Base-by-base conservation (phyloP, 1,140 invertebrate species). In the Muscidifurax raptorellus region DNA sequence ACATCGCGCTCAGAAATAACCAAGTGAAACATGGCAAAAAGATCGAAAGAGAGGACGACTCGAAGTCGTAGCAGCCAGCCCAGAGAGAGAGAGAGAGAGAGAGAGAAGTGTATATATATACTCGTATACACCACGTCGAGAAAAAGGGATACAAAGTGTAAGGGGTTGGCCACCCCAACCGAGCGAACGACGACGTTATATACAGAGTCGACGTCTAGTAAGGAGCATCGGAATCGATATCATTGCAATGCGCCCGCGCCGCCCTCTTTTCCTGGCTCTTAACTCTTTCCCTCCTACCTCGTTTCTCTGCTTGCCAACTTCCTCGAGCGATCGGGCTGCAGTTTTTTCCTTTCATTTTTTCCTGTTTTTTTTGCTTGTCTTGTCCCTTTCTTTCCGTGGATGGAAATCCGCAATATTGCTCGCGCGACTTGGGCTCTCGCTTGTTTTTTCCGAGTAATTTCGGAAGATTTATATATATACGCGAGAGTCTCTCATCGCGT, bases 141-240 rank as follows among this genome's bases (percentile, higher is more conserved):
- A 47, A 89, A 90, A 92, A 92, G 90, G 91, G 87, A 92, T 92
- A 93, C 92, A 91, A 93, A 92, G 89, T 91, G 89, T 90, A 93
- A 92, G 91, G 90, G 91, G 89, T 92, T 91, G 91, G 89, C 92
- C 89, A 90, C 92, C 92, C 91, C 90, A 89, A 89, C 86, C 15
- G 36, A 80, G 66, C n/a, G 27, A 32, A 28, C 72, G 71, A 67
- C 90, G 92, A 36, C 36, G 36, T 36, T 0, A 9, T 36, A 36
- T 36, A 36, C 18, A 22, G 18, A 59, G 52, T 91, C 90, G 91
- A 91, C 90, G 90, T 91, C 90, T 92, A 90, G 89, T 92, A 92
- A 92, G 92, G 90, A 93, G 91, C 92, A 92, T 92, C 91, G 91
- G 89, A 93, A 93, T 93, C 92, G 90, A 93, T 93, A 93, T 92